These are phyloP conservation scores for Neodontobutis hainanensis DNA, from an alignment of 2,113 vertebrate genomes.

Conservation along the genomic window DNA sequence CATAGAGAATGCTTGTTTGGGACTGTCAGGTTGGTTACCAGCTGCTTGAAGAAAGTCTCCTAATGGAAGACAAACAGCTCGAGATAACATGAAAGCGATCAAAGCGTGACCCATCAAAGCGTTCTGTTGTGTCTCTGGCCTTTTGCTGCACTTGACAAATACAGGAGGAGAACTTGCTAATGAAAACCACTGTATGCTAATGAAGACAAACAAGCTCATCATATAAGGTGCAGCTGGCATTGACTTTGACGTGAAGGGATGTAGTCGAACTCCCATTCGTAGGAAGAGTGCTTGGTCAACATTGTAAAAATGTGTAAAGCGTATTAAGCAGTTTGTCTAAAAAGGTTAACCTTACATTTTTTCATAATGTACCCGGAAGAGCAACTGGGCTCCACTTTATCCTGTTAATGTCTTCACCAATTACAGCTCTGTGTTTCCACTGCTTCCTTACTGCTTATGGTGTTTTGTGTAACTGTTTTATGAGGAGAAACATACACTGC, in stretches of 20 bases:
- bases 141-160: slow-evolving; percentile 70
- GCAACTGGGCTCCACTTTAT: too few species aligned
- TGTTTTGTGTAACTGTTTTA: slow-evolving; percentile 32
- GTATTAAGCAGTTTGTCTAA: too few species aligned
- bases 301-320: neutral
- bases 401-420: neutral
- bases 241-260: slow-evolving; percentile 38
- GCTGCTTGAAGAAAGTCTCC: slow-evolving; percentile 67
- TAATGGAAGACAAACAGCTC: slow-evolving; percentile 73
- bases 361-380: too few species aligned
- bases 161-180: slow-evolving; percentile 63
- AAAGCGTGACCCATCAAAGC: slow-evolving; percentile 74
- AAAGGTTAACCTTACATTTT: too few species aligned
- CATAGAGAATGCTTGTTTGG: slow-evolving; percentile 31
- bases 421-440: slow-evolving; percentile 22
- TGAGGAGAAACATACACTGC: slow-evolving; percentile 13
- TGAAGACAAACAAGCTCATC: slow-evolving; percentile 68
- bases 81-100: slow-evolving; percentile 76
- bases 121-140: slow-evolving; percentile 74
- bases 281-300: neutral
- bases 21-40: slow-evolving; percentile 41
- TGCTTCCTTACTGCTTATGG: slow-evolving; percentile 28
- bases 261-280: neutral
- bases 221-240: slow-evolving; percentile 62
- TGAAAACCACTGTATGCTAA: slow-evolving; percentile 72